phyloP scores from a whole-genome alignment of 2,888 invertebrate genomes.

The Ochropacha duplaris region DNA sequence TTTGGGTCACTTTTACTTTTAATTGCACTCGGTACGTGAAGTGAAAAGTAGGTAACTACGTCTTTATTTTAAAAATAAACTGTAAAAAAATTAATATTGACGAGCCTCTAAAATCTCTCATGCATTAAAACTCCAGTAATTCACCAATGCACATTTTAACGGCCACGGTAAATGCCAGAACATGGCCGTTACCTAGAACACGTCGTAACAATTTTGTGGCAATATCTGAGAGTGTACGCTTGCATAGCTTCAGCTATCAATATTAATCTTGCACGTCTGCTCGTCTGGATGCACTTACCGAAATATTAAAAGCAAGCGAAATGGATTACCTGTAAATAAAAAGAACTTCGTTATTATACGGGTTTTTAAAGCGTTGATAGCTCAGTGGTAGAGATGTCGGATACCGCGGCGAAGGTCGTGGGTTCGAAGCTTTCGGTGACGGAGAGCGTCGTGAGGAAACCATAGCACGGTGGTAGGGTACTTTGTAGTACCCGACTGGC shows the following conservation, averaged over 20 bases:
- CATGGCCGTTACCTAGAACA: neutral
- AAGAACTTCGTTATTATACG: neutral
- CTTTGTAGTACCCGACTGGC: no score
- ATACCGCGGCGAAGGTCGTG: no score
- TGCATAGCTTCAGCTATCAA: neutral
- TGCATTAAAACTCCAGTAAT: neutral
- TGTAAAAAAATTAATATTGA: no score
- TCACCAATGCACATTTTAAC: neutral
- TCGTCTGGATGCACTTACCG: neutral
- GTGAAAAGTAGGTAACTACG: no score
- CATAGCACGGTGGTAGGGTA: no score
- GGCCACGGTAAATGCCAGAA: neutral
- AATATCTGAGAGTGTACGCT: neutral
- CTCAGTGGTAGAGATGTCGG: no score
- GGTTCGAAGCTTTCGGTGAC: no score
- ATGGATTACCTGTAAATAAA: slow-evolving; percentile 3
- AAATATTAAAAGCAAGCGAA: neutral
- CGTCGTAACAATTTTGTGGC: neutral
- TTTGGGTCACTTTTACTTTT: no score
- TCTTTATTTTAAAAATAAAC: no score
- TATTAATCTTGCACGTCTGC: neutral
- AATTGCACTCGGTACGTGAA: no score
- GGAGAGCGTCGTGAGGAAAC: no score
- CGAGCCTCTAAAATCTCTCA: neutral
- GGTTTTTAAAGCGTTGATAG: no score